Evolutionary conservation across 2,888 invertebrate species (phyloP).

Genomic region (Lordiphosa fenestrarum): DNA sequence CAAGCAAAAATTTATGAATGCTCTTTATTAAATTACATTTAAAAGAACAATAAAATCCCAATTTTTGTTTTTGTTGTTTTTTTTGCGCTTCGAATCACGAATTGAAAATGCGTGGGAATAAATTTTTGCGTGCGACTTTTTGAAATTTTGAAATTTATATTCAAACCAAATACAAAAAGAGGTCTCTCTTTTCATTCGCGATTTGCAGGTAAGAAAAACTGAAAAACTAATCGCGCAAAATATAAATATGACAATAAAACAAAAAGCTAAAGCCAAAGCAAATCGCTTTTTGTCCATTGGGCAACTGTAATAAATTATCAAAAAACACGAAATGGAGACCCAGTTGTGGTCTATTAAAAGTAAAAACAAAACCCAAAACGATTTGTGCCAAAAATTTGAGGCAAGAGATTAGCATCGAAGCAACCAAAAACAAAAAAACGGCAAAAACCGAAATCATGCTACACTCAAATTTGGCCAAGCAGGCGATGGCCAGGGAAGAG

Average conservation of each 20-base stretch:
- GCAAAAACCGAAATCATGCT: conserved; percentile 56
- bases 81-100: conserved; percentile 48
- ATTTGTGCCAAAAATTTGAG: conserved; percentile 54
- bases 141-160: conserved; percentile 20
- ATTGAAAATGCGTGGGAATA: conserved; percentile 70
- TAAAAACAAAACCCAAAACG: conserved; percentile 34
- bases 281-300: conserved; percentile 53
- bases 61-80: too few relatives aligned
- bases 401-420: conserved; percentile 53
- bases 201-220: conserved; percentile 55
- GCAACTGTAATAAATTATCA: conserved; percentile 72
- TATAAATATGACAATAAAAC: conserved; percentile 68
- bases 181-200: conserved; percentile 22
- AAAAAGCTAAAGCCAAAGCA: conserved; percentile 42
- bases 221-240: conserved; percentile 60
- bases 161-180: conserved; percentile 18
- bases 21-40: too few relatives aligned
- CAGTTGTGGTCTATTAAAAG: conserved; percentile 53
- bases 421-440: conserved; percentile 17
- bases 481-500: conserved; percentile 3
- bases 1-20: too few relatives aligned
- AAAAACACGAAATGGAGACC: conserved; percentile 65
- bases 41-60: too few relatives aligned
- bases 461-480: conserved; percentile 10
- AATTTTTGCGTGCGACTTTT: conserved; percentile 65